Conservation (phyloP, 2,888 invertebrate species). For the Baccha elongata region DNA sequence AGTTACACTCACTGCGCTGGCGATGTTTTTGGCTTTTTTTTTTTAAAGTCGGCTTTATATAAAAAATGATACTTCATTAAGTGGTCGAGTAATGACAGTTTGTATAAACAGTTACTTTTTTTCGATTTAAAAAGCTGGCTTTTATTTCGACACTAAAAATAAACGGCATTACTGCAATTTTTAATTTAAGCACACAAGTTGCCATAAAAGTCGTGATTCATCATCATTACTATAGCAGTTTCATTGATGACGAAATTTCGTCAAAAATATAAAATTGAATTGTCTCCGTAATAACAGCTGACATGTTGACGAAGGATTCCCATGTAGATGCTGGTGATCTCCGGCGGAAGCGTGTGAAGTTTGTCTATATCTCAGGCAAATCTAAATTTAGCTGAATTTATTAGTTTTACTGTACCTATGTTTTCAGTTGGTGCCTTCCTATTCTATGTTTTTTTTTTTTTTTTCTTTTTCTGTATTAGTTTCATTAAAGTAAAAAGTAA, state of each 20-base stretch:
- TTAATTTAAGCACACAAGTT: slow-evolving; percentile 15
- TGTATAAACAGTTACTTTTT: slow-evolving; percentile 19
- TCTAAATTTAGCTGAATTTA: slow-evolving; percentile 20
- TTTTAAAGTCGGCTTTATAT: not conserved
- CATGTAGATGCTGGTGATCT: not conserved
- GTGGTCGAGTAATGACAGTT: slow-evolving; percentile 22
- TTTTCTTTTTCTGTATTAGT: not conserved
- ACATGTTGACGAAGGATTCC: not conserved
- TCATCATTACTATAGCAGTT: slow-evolving; percentile 11
- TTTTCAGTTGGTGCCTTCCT: slow-evolving; percentile 10
- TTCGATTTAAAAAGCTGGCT: slow-evolving; percentile 7
- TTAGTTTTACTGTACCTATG: slow-evolving; percentile 30
- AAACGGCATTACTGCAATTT: slow-evolving; percentile 27
- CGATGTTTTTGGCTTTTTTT: slow-evolving; percentile 28
- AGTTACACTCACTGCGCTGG: slow-evolving; percentile 22
- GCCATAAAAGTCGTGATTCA: slow-evolving; percentile 33
- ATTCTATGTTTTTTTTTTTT: not conserved
- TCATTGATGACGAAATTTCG: not conserved
- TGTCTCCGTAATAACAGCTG: slow-evolving; percentile 14
- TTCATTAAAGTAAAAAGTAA: slow-evolving; percentile 2
- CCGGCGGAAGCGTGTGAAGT: not conserved
- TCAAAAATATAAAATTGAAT: slow-evolving; percentile 6
- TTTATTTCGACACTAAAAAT: not conserved
- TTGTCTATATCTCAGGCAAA: too few relatives aligned
- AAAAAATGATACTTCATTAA: slow-evolving; percentile 13